phyloP scores from a whole-genome alignment of 2,888 invertebrate species.

The Drosophila subquinaria region DNA sequence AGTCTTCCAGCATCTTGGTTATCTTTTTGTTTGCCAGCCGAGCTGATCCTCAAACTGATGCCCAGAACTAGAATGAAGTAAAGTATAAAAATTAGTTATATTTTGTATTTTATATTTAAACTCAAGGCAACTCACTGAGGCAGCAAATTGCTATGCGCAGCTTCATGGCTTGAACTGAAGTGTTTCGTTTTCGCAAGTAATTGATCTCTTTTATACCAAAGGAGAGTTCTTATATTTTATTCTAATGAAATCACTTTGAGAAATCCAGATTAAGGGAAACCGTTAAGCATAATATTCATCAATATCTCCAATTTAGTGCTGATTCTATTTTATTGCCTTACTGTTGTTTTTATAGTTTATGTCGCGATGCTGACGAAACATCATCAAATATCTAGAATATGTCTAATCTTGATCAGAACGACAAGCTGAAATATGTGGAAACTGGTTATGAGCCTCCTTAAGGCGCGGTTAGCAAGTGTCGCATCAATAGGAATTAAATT shows the following conservation, averaged over 20 bases:
- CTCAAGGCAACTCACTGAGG: conserved; percentile 24
- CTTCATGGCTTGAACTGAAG: conserved; percentile 32
- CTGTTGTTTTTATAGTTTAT: conserved; percentile 28
- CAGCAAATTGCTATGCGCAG: conserved; percentile 32
- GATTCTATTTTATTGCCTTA: conserved; percentile 45
- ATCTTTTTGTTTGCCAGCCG: conserved; percentile 3
- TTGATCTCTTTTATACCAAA: conserved; percentile 49
- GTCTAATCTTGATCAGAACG: conserved; percentile 16
- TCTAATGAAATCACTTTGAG: conserved; percentile 24
- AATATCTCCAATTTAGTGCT: conserved; percentile 18
- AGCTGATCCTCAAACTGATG: conserved; percentile 22
- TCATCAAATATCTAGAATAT: conserved; percentile 17
- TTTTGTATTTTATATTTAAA: background rate
- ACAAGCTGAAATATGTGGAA: conserved; percentile 11
- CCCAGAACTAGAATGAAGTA: conserved; percentile 17
- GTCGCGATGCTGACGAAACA: background rate
- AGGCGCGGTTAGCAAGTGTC: conserved; percentile 18
- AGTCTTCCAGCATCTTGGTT: conserved; percentile 15
- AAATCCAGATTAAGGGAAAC: conserved; percentile 29
- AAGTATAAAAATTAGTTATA: background rate
- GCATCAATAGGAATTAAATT: conserved; percentile 15
- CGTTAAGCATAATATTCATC: conserved; percentile 38
- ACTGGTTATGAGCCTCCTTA: conserved; percentile 31
- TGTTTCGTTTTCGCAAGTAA: conserved; percentile 27
- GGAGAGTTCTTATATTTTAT: background rate